Evolutionary conservation across 2,113 vertebrate species (phyloP).

Genomic region (Oostethus manadensis): DNA sequence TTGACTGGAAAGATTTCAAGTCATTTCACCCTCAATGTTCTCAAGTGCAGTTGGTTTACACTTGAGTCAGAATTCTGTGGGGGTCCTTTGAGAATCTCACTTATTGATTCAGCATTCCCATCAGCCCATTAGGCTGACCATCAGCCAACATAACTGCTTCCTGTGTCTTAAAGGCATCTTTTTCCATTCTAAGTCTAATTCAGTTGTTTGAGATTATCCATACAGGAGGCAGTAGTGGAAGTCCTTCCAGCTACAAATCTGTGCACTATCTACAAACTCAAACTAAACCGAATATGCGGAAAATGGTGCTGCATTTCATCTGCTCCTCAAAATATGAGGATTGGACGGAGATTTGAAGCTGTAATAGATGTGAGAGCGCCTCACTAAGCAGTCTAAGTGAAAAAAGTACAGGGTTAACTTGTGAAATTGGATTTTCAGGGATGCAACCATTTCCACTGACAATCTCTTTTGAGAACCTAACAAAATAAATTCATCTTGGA

Average conservation of each 20-base stretch:
- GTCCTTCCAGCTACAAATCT: conserved; percentile 46
- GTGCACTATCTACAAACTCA: conserved; percentile 47
- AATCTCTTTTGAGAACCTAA: conserved; percentile 35
- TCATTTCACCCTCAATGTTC: conserved; percentile 68
- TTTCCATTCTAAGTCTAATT: conserved; percentile 63
- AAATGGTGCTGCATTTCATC: conserved; percentile 43
- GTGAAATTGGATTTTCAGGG: conserved; percentile 59
- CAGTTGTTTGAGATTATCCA: conserved; percentile 59
- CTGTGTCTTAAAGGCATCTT: conserved; percentile 64
- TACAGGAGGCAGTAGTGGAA: conserved; percentile 33
- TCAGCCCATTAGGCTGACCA: conserved; percentile 69
- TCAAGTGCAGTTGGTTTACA: conserved; percentile 63
- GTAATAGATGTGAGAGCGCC: conserved; percentile 33
- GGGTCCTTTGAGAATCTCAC: conserved; percentile 54
- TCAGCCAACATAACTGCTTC: conserved; percentile 66
- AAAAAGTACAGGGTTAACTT: conserved; percentile 52
- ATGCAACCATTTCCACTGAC: conserved; percentile 50
- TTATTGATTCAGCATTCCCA: conserved; percentile 67
- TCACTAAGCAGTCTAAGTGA: conserved; percentile 29
- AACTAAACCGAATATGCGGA: conserved; percentile 37
- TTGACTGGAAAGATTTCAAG: conserved; percentile 69
- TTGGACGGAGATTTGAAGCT: conserved; percentile 39
- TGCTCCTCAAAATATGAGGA: conserved; percentile 28
- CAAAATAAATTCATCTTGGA: conserved; percentile 11
- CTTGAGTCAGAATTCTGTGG: conserved; percentile 57